Percentiles rank a stretch among this genome's conserved stretches.
These are phyloP conservation scores for Lepisosteus osseus DNA, from an alignment of 2,113 vertebrate species.

Conservation along the genomic window DNA sequence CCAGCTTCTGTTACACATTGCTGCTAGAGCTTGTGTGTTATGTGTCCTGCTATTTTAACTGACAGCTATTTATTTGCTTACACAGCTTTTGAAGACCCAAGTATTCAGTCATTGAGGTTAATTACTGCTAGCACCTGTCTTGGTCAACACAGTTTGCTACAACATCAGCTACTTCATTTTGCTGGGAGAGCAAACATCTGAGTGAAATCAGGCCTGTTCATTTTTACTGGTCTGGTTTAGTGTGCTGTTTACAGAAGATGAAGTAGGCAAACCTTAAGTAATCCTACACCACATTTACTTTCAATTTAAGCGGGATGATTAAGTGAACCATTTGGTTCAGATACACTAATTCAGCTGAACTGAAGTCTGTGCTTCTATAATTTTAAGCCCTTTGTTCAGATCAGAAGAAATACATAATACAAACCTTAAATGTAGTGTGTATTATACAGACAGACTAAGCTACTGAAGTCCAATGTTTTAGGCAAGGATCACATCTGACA, in stretches of 20 bases:
- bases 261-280: slow-evolving; percentile 43
- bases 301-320: slow-evolving; percentile 54
- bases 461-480: too few relatives aligned
- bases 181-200: slow-evolving; percentile 25
- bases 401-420: too few relatives aligned
- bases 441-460: too few relatives aligned
- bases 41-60: slow-evolving; percentile 54
- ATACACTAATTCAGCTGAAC: slow-evolving; percentile 39
- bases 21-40: slow-evolving; percentile 39
- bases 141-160: slow-evolving; percentile 56
- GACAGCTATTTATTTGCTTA: slow-evolving; percentile 78
- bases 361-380: slow-evolving; percentile 6
- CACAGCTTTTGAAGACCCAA: slow-evolving; percentile 60
- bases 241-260: slow-evolving; percentile 52
- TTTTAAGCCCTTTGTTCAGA: too few relatives aligned
- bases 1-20: slow-evolving; percentile 46
- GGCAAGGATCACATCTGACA: too few relatives aligned
- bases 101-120: slow-evolving; percentile 55
- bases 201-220: slow-evolving; percentile 14
- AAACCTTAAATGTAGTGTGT: too few relatives aligned
- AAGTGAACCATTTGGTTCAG: slow-evolving; percentile 58
- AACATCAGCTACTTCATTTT: slow-evolving; percentile 55
- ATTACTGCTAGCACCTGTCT: slow-evolving; percentile 72
- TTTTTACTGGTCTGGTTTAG: slow-evolving; percentile 43
- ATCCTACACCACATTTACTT: slow-evolving; percentile 64